Conservation (phyloP, 2,113 vertebrate genomes). For the Carassius carassius region DNA sequence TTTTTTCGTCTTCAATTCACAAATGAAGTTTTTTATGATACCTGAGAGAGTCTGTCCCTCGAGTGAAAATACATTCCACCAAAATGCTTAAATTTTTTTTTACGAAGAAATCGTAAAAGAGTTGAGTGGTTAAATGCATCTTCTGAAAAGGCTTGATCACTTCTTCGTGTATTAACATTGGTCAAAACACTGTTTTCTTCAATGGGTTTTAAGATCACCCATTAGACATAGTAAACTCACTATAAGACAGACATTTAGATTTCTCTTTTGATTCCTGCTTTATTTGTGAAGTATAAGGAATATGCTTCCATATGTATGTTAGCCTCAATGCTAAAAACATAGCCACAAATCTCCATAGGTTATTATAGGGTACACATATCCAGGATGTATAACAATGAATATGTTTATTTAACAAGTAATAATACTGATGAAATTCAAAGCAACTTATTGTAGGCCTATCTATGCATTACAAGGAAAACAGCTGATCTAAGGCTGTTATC, state of each 20-base stretch:
- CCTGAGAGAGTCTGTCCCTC: not conserved
- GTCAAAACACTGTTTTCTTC: not conserved
- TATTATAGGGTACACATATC: not conserved
- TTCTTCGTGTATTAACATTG: not conserved
- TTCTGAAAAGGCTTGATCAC: not conserved
- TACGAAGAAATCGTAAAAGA: not conserved
- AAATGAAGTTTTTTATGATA: not conserved
- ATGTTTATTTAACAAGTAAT: not conserved
- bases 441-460: not conserved
- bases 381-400: not conserved
- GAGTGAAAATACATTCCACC: not conserved
- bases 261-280: too few species aligned
- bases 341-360: not conserved
- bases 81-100: not conserved
- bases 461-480: not conserved
- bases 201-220: not conserved
- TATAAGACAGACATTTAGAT: not conserved
- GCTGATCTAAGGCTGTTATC: constrained; percentile 1
- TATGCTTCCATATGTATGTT: not conserved
- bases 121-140: not conserved
- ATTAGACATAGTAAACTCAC: not conserved
- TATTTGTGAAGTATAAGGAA: not conserved
- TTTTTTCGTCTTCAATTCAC: not conserved
- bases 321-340: not conserved
- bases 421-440: not conserved